Base-by-base conservation (phyloP, 2,113 vertebrate genomes). In the Nestor notabilis region DNA sequence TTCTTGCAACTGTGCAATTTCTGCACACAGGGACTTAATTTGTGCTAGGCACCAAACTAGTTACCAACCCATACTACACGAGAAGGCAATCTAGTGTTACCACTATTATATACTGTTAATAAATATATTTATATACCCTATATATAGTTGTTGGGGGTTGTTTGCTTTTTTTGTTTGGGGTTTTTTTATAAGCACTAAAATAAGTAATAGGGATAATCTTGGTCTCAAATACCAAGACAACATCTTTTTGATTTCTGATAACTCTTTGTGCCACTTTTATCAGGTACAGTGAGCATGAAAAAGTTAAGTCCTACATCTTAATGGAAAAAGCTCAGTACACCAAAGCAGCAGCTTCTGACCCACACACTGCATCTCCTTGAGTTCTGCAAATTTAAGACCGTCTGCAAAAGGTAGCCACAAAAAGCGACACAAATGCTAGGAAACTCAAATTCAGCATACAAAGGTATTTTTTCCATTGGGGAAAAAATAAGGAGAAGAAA, bases 291-390 rank as follows among this genome's bases (percentile, higher is more conserved):
- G 13, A 61, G 41, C 21, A 58, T 0, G 27, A 44, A 82, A 84
- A 93, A 47, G n/a, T n/a, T 0, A 0, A 77, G 21, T 16, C 60
- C 49, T 52, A 17, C 25, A 71, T 11, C 28, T 29, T 49, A 31
- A 39, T 18, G 17, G 68, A 74, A 89, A 87, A 74, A 44, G 10
- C 70, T 39, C 9, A 3, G 55, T n/a, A 46, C 24, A 85, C 10
- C 61, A 83, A 19, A 72, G 41, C n/a, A 50, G 68, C 37, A 84
- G 85, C 61, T 90, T 44, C 44, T 6, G 21, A 93, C 78, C 24
- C 47, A 33, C 13, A 17, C 0, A 0, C 20, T 28, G 56, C 76
- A 83, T 29, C 17, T 86, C 71, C 68, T 64, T 0, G 1, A 70
- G 49, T 31, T 56, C 37, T 53, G 16, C 1, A 1, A 44, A 33